phyloP scores from a whole-genome alignment of 1,140 invertebrate species.

The Rhagoletis pomonella region DNA sequence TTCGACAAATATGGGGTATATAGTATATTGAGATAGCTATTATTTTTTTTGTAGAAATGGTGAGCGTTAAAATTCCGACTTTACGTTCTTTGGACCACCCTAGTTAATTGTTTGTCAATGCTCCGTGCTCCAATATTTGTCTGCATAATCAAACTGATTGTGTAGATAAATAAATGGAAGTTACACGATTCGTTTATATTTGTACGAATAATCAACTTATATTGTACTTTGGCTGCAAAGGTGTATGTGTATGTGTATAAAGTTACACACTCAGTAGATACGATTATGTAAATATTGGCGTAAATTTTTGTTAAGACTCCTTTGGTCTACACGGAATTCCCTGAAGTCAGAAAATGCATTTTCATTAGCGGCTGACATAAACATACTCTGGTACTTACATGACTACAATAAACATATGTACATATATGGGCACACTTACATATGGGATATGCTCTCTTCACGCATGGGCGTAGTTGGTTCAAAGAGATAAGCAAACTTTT shows the following conservation, averaged over 20 bases:
- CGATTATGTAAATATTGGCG: neutral
- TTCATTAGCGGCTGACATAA: conserved; percentile 10
- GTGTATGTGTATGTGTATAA: neutral
- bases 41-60: too few species aligned
- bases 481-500: conserved; percentile 38
- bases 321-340: conserved; percentile 36
- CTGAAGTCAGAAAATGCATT: conserved; percentile 45
- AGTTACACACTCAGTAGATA: neutral
- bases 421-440: neutral
- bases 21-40: too few species aligned
- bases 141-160: conserved; percentile 30
- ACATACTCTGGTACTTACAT: neutral
- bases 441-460: neutral
- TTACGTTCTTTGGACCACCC: too few species aligned
- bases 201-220: conserved; percentile 25
- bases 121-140: conserved; percentile 10
- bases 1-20: too few species aligned
- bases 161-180: conserved; percentile 33
- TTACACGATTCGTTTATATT: conserved; percentile 24
- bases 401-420: too few species aligned
- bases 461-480: neutral
- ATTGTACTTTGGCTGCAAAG: neutral
- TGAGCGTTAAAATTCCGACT: too few species aligned
- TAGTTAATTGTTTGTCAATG: conserved; percentile 26
- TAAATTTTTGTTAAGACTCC: neutral